Evolutionary conservation across 2,888 invertebrate species (phyloP), one percentile per base, ranked within the genome.

Genomic region (Pelosia muscerda): DNA sequence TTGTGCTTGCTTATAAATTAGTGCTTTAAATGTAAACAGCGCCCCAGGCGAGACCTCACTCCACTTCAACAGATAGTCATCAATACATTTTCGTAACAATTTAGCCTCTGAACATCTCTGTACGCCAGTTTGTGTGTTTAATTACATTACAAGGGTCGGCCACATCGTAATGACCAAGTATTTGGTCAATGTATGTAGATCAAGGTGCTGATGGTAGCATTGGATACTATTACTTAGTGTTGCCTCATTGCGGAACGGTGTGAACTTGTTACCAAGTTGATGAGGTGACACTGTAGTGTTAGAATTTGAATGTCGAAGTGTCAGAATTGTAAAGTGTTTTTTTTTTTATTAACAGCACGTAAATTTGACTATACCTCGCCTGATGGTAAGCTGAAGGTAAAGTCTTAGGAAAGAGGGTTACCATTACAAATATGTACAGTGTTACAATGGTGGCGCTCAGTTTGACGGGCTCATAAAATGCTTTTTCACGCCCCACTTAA

Each of bases 141-240:
- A 75, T 69, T 70, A 10, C 64, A 13, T n/a, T 66, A 63, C 62
- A 69, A 28, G 54, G 76, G 76, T 66, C 72, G 63, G 0, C 66
- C 11, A 69, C 64, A 34, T 68, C 23, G 61, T 31, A 38, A 59
- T 28, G 56, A 54, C 23, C 65, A 31, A 63, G 64, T 38, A 58
- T 61, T 55, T 28, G 23, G 22, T 34, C 34, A 49, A 81, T 67
- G 54, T 76, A 81, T 67, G 54, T 76, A 61, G 79, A 66, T 63
- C 79, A 77, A 76, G 77, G 80, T 73, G 28, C 23, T n/a, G 64
- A 70, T 81, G 67, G 54, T 49, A 63, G 28, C 38, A 28, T 31
- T 57, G 26, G 56, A 26, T 28, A 63, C 63, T n/a, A 62, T 57
- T 34, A 53, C 22, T 42, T 42, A 53, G 54, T 23, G 55, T 68